Conservation (phyloP, 2,888 invertebrate genomes). For the Phlogophora meticulosa region DNA sequence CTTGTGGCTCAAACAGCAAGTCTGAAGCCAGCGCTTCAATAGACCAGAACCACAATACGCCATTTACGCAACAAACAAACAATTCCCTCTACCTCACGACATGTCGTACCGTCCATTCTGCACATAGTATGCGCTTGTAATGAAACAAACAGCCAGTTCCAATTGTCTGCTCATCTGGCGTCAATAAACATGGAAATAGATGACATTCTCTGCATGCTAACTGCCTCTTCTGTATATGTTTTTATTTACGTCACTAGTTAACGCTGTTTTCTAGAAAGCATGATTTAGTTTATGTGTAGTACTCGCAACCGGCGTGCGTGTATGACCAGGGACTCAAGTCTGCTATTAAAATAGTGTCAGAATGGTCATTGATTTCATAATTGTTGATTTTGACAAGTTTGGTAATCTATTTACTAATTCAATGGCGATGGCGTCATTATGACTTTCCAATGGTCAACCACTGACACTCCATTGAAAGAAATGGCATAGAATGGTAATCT, state of each 20-base stretch:
- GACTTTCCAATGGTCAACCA: no score
- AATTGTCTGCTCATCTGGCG: constrained; percentile 29
- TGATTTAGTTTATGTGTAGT: background rate
- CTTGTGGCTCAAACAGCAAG: background rate
- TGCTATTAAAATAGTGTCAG: no score
- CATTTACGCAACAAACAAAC: constrained; percentile 3
- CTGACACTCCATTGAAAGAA: no score
- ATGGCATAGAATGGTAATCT: no score
- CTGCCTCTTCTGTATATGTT: background rate
- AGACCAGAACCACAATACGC: constrained; percentile 1
- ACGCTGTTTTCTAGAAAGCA: background rate
- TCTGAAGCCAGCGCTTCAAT: background rate
- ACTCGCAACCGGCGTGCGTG: no score
- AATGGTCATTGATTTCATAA: no score
- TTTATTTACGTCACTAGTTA: background rate
- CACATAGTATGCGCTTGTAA: constrained; percentile 26
- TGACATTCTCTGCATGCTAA: constrained; percentile 28
- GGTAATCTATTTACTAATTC: no score
- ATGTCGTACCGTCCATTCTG: constrained; percentile 5
- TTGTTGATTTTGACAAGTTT: no score
- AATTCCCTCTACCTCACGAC: constrained; percentile 25
- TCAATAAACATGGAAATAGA: constrained; percentile 30
- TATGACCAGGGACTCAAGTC: no score
- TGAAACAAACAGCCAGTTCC: constrained; percentile 35
- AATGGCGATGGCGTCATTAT: no score